Conservation (phyloP, 2,113 vertebrate genomes). For the Barnardius zonarius region DNA sequence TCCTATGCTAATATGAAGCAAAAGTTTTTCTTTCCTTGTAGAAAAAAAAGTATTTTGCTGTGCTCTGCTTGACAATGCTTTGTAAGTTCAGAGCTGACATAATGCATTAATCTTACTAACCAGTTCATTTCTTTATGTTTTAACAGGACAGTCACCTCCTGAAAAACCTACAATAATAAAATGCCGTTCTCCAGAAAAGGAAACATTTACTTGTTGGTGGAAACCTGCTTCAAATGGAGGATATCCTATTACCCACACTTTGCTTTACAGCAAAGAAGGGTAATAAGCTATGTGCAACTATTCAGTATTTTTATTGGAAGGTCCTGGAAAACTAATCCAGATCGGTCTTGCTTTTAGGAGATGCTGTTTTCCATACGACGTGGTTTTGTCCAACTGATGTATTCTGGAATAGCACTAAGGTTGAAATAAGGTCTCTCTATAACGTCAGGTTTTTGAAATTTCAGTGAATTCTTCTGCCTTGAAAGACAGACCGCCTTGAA, state of each 20-base stretch:
- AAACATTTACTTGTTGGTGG: conserved; percentile 67
- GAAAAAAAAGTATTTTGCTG: neutral
- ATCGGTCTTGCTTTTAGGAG: neutral
- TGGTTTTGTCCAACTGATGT: neutral
- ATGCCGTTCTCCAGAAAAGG: conserved; percentile 64
- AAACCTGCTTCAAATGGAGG: conserved; percentile 40
- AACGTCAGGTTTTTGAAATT: neutral
- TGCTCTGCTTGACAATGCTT: neutral
- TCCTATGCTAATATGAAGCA: neutral
- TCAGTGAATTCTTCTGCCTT: neutral
- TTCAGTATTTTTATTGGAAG: neutral
- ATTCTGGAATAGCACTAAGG: neutral
- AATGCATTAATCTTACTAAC: neutral
- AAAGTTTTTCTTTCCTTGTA: neutral
- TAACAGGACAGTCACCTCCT: conserved; percentile 13
- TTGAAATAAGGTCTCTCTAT: neutral
- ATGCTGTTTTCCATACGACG: neutral
- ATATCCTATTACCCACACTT: conserved; percentile 21
- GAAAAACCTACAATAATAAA: conserved; percentile 57
- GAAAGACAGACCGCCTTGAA: neutral
- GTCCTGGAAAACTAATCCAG: neutral
- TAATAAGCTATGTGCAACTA: neutral
- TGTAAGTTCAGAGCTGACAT: neutral
- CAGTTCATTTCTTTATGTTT: neutral
- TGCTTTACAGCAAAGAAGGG: conserved; percentile 66